These are phyloP conservation scores for Paralichthys olivaceus DNA, from an alignment of 2,113 vertebrate genomes.

Conservation along the genomic window DNA sequence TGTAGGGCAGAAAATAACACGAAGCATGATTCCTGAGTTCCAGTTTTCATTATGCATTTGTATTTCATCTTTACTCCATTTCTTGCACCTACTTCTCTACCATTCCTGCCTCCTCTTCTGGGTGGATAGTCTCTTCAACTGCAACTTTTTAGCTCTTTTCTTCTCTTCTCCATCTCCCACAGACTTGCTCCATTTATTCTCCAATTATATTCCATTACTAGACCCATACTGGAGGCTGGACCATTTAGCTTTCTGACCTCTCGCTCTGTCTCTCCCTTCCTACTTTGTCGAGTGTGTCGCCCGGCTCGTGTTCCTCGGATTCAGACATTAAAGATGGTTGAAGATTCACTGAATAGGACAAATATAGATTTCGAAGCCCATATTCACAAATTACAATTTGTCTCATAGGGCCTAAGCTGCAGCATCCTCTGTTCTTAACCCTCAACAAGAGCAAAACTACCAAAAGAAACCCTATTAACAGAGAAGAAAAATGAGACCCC, in stretches of 20 bases:
- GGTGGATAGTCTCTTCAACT: conserved; percentile 1
- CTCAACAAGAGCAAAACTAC: too few species aligned
- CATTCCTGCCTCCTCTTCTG: not conserved
- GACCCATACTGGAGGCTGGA: conserved; percentile 16
- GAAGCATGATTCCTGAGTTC: not conserved
- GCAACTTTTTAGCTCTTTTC: not conserved
- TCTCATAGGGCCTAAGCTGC: too few species aligned
- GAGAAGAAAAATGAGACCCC: too few species aligned
- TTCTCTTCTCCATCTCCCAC: not conserved
- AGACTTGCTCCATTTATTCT: conserved; percentile 54
- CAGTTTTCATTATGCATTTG: not conserved
- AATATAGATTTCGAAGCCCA: not conserved
- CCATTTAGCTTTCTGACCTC: conserved; percentile 39
- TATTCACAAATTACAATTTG: too few species aligned
- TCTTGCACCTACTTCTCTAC: not conserved
- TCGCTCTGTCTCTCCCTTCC: not conserved
- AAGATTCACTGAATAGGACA: not conserved
- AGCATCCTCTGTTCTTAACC: too few species aligned
- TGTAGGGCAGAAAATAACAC: not conserved
- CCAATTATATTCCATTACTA: conserved; percentile 55
- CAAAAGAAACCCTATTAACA: not conserved
- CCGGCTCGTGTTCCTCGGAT: not conserved
- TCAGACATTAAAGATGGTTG: not conserved
- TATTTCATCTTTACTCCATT: not conserved
- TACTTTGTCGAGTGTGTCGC: not conserved